Evolutionary conservation across 2,113 vertebrate species (phyloP).

Genomic region (Salvelinus fontinalis): DNA sequence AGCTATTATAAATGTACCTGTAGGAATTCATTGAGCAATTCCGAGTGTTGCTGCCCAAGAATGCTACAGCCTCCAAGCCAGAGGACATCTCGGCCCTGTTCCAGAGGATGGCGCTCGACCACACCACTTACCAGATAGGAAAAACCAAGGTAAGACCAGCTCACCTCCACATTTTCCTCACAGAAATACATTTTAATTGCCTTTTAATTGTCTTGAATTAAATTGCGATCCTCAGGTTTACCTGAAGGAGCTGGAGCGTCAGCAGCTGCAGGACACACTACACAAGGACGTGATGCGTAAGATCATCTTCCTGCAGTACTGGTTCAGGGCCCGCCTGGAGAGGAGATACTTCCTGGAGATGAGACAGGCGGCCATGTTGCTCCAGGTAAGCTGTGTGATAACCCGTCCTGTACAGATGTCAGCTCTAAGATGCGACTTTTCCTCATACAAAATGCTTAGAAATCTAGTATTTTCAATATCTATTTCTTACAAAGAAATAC

Average conservation of each 20-base stretch:
- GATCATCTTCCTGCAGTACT: conserved; percentile 91
- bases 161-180: background rate
- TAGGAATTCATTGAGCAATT: conserved; percentile 94
- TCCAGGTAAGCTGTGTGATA: conserved; percentile 79
- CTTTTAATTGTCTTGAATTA: background rate
- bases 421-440: too few species aligned
- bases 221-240: conserved; percentile 80
- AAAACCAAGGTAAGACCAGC: conserved; percentile 85
- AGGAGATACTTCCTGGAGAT: conserved; percentile 81
- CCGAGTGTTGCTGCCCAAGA: conserved; percentile 88
- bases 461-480: too few species aligned
- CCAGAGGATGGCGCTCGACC: conserved; percentile 79
- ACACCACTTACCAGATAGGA: conserved; percentile 90
- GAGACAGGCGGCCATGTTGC: conserved; percentile 73
- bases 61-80: conserved; percentile 75
- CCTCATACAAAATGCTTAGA: too few species aligned
- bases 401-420: background rate
- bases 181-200: too few species aligned
- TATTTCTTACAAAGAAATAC: too few species aligned
- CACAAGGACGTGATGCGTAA: conserved; percentile 93
- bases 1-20: background rate
- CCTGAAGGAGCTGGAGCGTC: conserved; percentile 89
- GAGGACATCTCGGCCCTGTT: conserved; percentile 79
- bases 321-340: conserved; percentile 84
- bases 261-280: conserved; percentile 87